Evolutionary conservation across 2,113 vertebrate genomes (phyloP).

Genomic region (Poeciliopsis occidentalis): DNA sequence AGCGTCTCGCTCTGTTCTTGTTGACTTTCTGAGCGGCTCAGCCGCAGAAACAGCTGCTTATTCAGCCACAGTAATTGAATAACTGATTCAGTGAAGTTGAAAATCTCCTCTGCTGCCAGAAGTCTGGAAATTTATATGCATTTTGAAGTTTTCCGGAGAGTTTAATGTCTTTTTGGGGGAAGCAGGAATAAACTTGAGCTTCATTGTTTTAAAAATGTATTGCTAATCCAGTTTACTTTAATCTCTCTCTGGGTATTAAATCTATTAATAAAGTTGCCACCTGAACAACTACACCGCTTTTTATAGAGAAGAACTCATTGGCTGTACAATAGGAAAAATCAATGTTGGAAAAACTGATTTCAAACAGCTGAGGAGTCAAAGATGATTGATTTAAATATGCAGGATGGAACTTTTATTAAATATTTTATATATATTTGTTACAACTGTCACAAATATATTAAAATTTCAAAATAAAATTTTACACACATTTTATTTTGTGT

Average conservation of each 20-base stretch:
- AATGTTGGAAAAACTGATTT: background rate
- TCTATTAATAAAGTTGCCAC: background rate
- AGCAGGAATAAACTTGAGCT: background rate
- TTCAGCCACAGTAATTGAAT: slow-evolving; percentile 38
- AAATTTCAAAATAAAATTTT: no score
- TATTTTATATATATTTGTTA: no score
- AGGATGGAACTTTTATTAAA: no score
- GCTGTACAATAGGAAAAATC: background rate
- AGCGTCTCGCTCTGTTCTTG: slow-evolving; percentile 17
- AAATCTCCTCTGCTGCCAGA: slow-evolving; percentile 39
- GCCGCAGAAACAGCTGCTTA: slow-evolving; percentile 34
- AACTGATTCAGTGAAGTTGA: slow-evolving; percentile 52
- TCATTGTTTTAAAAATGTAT: slow-evolving; percentile 6
- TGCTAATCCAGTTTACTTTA: slow-evolving; percentile 5
- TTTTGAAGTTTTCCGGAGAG: slow-evolving; percentile 20
- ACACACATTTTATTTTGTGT: no score
- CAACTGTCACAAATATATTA: no score
- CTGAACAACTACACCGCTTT: background rate
- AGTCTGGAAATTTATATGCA: slow-evolving; percentile 35
- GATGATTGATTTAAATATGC: background rate
- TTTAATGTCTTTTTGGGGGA: slow-evolving; percentile 11
- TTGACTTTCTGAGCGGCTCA: background rate
- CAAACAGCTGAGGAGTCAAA: background rate
- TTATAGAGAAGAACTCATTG: background rate
- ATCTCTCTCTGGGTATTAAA: background rate